Evolutionary conservation across 2,113 vertebrate species (phyloP).

Genomic region (Microtus pennsylvanicus): DNA sequence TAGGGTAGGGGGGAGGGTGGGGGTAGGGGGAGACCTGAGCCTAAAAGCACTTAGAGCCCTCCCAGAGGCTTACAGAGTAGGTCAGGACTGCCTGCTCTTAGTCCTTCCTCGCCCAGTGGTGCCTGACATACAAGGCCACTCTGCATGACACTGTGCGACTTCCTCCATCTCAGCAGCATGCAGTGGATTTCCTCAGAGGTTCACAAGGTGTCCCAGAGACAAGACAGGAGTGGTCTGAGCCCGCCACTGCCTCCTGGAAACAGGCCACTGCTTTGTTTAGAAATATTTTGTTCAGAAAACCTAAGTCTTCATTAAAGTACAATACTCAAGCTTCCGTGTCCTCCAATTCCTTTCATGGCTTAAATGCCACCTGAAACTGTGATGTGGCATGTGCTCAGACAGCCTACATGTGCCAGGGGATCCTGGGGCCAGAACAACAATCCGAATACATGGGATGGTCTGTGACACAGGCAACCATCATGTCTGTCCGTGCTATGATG

Average conservation of each 20-base stretch:
- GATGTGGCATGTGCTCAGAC: not conserved
- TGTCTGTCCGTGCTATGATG: no score
- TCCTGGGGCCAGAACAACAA: not conserved
- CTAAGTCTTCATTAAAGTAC: not conserved
- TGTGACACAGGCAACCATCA: not conserved
- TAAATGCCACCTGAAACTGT: not conserved
- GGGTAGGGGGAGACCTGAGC: not conserved
- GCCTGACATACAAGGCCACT: not conserved
- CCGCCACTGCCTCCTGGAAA: not conserved
- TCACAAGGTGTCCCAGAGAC: fast-evolving
- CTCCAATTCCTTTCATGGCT: not conserved
- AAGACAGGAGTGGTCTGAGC: fast-evolving
- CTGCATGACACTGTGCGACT: fast-evolving
- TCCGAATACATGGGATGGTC: not conserved
- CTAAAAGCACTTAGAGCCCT: fast-evolving
- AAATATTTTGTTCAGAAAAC: not conserved
- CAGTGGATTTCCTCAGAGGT: not conserved
- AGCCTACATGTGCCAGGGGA: not conserved
- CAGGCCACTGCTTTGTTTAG: not conserved
- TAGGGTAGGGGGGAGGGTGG: no score
- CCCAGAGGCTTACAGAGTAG: fast-evolving
- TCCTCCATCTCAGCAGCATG: fast-evolving
- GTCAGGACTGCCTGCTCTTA: fast-evolving
- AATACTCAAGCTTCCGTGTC: no score
- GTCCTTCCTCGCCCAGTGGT: not conserved